Conservation (phyloP, 2,797 vertebrate species). For the Rhincodon typus region DNA sequence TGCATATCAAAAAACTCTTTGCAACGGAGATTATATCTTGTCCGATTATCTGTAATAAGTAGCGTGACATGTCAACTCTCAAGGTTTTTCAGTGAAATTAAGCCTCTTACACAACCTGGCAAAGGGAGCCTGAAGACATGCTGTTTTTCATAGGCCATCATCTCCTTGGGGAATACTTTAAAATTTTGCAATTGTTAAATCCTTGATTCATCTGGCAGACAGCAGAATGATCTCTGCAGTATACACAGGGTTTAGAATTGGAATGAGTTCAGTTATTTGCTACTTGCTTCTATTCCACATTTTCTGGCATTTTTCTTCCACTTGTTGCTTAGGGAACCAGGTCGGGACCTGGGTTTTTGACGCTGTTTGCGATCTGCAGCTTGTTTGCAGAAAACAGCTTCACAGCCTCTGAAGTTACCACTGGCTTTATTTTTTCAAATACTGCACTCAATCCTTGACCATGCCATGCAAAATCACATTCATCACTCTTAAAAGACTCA, state of each 20-base stretch:
- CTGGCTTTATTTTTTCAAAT: constrained; percentile 46
- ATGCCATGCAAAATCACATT: not conserved
- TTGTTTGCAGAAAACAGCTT: not conserved
- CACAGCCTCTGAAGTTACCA: constrained; percentile 19
- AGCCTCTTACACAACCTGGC: not conserved
- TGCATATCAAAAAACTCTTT: not conserved
- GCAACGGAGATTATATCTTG: not conserved
- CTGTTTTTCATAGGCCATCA: too few species aligned
- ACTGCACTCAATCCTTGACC: constrained; percentile 51
- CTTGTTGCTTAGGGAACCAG: constrained; percentile 60
- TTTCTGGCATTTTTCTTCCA: constrained; percentile 87
- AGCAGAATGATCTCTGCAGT: not conserved
- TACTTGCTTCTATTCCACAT: constrained; percentile 75
- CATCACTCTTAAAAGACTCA: constrained; percentile 83
- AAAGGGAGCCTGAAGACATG: not conserved
- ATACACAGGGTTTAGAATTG: not conserved
- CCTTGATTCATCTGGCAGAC: not conserved
- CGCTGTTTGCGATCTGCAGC: not conserved
- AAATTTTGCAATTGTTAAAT: not conserved
- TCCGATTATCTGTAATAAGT: not conserved
- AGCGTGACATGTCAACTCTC: not conserved
- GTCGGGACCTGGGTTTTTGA: not conserved
- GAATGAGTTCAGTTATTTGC: not conserved
- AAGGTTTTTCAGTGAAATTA: not conserved
- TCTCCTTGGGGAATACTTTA: not conserved